Conservation (phyloP, 2,888 invertebrate species). For the Pantelozetes paolii region DNA sequence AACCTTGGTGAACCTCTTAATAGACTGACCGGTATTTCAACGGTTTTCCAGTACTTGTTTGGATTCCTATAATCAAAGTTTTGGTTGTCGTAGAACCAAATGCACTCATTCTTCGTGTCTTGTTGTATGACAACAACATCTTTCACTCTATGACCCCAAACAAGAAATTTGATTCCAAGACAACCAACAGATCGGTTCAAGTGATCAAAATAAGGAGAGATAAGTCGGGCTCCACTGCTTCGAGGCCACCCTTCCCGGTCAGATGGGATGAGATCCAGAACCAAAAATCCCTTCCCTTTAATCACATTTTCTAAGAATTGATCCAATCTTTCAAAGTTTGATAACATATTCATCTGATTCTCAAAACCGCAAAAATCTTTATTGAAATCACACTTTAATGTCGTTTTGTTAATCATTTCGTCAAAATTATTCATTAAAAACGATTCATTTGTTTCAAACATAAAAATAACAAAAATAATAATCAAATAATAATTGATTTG, state of each 20-base stretch:
- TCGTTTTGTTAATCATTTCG: background rate
- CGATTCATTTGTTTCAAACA: background rate
- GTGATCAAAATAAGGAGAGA: background rate
- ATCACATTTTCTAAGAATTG: background rate
- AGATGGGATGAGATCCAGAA: background rate
- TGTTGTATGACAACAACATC: background rate
- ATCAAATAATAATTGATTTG: too few relatives aligned
- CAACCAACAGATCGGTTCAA: background rate
- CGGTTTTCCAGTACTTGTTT: background rate
- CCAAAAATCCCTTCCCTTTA: background rate
- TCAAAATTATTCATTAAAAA: background rate
- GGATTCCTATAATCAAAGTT: background rate
- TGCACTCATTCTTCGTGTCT: background rate
- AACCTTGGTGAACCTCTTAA: background rate
- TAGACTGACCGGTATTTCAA: background rate
- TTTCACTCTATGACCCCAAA: background rate
- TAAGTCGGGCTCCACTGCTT: background rate
- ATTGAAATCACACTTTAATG: background rate
- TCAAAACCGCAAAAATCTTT: background rate
- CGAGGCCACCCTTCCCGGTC: background rate
- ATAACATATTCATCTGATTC: background rate
- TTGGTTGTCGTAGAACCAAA: background rate
- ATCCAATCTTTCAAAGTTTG: background rate
- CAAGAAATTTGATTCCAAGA: background rate
- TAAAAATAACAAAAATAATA: too few relatives aligned